A percentile compares a stretch with the other conserved stretches of the same genome.
Evolutionary conservation across 2,888 invertebrate species (phyloP).

Genomic region (Lobophora halterata): DNA sequence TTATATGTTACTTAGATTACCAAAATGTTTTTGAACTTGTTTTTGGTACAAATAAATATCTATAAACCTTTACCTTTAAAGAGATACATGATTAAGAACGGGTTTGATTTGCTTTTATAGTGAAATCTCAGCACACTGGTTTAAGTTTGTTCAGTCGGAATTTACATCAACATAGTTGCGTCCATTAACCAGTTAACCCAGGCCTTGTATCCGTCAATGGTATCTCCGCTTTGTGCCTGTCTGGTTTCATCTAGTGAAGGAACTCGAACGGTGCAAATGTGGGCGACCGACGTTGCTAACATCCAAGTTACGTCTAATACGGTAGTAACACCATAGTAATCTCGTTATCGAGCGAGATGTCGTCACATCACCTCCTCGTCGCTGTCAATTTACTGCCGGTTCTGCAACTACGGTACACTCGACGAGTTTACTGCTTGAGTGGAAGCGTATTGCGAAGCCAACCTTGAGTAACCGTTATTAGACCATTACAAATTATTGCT

Average conservation of each 20-base stretch:
- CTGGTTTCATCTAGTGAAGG: constrained; percentile 19
- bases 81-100: not conserved
- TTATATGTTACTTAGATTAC: too few species aligned
- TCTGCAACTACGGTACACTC: constrained; percentile 17
- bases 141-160: constrained; percentile 1
- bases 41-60: too few species aligned
- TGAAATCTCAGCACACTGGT: not conserved
- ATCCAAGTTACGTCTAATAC: constrained; percentile 12
- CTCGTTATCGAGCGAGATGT: constrained; percentile 46
- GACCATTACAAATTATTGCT: constrained; percentile 22
- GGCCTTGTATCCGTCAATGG: constrained; percentile 8
- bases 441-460: constrained; percentile 33
- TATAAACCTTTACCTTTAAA: too few species aligned
- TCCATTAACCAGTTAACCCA: constrained; percentile 19
- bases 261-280: constrained; percentile 11
- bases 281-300: constrained; percentile 1
- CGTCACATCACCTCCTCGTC: constrained; percentile 37
- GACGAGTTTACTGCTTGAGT: constrained; percentile 34
- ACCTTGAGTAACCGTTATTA: constrained; percentile 28
- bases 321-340: constrained; percentile 34
- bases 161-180: constrained; percentile 12
- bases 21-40: too few species aligned
- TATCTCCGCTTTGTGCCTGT: constrained; percentile 8
- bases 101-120: not conserved
- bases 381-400: constrained; percentile 41